Evolutionary conservation across 2,888 invertebrate genomes (phyloP).

Genomic region (Strigamia transsilvanica): DNA sequence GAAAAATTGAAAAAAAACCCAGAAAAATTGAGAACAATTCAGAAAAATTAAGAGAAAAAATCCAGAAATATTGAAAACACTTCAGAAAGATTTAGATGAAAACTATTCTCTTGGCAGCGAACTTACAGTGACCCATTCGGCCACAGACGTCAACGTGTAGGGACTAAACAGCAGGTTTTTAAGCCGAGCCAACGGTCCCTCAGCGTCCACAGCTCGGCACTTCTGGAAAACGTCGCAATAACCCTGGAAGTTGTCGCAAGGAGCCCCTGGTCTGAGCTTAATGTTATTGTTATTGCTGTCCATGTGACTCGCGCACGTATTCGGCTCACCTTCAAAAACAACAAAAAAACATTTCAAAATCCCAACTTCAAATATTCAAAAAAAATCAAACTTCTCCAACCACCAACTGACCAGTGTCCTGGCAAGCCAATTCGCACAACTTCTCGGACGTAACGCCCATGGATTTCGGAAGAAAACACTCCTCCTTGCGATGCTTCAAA

Average conservation of each 20-base stretch:
- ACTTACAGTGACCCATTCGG: conserved; percentile 89
- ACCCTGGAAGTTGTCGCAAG: conserved; percentile 98
- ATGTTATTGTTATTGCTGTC: conserved; percentile 62
- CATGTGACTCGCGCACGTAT: conserved; percentile 75
- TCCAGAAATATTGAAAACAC: no score
- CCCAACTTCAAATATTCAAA: no score
- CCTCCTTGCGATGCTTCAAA: conserved; percentile 89
- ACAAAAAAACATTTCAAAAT: no score
- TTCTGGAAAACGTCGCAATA: conserved; percentile 99
- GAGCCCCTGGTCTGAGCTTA: conserved; percentile 86
- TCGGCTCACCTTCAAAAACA: conserved; percentile 57
- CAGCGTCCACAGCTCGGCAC: conserved; percentile 97
- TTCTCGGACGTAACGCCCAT: conserved; percentile 71
- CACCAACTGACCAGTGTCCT: conserved; percentile 73
- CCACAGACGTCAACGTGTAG: conserved; percentile 84
- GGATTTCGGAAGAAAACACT: conserved; percentile 92
- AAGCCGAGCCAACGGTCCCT: conserved; percentile 94
- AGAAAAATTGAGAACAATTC: conserved; percentile 28
- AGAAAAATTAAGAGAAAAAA: no score
- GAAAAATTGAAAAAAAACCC: background rate
- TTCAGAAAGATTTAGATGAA: no score
- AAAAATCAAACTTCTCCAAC: no score
- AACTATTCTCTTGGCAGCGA: no score
- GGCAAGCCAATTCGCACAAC: conserved; percentile 97
- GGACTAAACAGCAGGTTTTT: conserved; percentile 94